Conservation (phyloP, 2,888 invertebrate genomes). For the Orthosia incerta region DNA sequence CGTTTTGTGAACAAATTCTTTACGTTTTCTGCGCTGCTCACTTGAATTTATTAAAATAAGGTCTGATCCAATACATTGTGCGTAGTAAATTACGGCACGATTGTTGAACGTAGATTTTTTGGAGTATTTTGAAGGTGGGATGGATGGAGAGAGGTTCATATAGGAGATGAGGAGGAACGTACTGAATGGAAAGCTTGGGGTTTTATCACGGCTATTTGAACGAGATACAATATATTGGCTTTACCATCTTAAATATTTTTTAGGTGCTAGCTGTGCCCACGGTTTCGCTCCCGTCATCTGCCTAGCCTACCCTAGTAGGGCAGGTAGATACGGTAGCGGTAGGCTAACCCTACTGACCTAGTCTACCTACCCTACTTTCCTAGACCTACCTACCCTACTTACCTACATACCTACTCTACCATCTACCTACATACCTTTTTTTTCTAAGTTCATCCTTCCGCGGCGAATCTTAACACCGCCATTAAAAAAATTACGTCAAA, state of each 20-base stretch:
- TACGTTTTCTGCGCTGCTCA: conserved; percentile 69
- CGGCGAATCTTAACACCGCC: no score
- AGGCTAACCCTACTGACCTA: no score
- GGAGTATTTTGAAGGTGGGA: conserved; percentile 21
- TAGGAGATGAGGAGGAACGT: background rate
- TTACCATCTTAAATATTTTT: background rate
- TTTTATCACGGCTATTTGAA: background rate
- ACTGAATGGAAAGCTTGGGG: background rate
- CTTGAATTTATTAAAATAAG: conserved; percentile 72
- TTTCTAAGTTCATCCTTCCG: no score
- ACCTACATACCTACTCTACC: no score
- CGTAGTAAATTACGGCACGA: conserved; percentile 62
- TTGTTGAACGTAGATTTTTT: conserved; percentile 61
- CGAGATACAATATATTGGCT: background rate
- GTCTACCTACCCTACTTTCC: no score
- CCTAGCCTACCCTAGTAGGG: no score
- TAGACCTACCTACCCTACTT: no score
- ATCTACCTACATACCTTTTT: no score
- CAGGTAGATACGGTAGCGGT: no score
- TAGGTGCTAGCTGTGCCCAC: no score
- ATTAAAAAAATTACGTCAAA: no score
- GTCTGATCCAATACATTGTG: conserved; percentile 68
- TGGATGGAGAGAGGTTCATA: background rate
- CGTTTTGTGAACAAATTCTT: conserved; percentile 72
- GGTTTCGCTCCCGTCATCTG: no score